Percentiles rank a stretch among this genome's conserved stretches.
Conservation (phyloP, 2,797 vertebrate genomes). For the Toxotes lorentzi region DNA sequence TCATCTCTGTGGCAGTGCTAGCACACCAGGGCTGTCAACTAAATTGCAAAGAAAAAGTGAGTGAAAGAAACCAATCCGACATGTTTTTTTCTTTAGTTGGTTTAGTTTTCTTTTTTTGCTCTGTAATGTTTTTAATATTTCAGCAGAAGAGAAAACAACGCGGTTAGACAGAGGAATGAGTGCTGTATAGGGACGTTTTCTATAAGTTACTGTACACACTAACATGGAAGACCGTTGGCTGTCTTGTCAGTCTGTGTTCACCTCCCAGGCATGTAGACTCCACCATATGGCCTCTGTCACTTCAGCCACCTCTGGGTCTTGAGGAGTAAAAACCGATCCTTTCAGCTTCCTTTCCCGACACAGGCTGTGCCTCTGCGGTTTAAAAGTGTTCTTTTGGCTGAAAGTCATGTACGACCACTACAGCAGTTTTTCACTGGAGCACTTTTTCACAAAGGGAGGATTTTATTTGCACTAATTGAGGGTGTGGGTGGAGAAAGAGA, state of each 20-base stretch:
- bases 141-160: background rate
- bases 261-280: slow-evolving; percentile 53
- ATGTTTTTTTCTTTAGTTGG: too few relatives aligned
- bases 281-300: slow-evolving; percentile 70
- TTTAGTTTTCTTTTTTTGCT: background rate
- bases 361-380: slow-evolving; percentile 14
- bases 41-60: background rate
- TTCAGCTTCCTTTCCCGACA: slow-evolving; percentile 41
- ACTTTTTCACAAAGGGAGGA: slow-evolving; percentile 27
- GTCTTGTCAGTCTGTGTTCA: slow-evolving; percentile 51
- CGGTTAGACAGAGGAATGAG: background rate
- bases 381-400: slow-evolving; percentile 32
- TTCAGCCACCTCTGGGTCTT: slow-evolving; percentile 57
- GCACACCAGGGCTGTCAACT: background rate
- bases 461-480: slow-evolving; percentile 53
- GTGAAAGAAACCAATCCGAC: background rate
- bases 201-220: slow-evolving; percentile 27
- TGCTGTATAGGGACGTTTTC: background rate
- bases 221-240: slow-evolving; percentile 46
- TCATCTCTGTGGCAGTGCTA: background rate
- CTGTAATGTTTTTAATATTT: slow-evolving; percentile 1
- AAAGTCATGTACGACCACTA: slow-evolving; percentile 2
- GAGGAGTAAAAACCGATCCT: slow-evolving; percentile 42
- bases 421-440: background rate
- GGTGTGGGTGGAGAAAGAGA: slow-evolving; percentile 46